Evolutionary conservation across 2,797 vertebrate genomes (phyloP).

Genomic region (Craterocephalus amniculus): DNA sequence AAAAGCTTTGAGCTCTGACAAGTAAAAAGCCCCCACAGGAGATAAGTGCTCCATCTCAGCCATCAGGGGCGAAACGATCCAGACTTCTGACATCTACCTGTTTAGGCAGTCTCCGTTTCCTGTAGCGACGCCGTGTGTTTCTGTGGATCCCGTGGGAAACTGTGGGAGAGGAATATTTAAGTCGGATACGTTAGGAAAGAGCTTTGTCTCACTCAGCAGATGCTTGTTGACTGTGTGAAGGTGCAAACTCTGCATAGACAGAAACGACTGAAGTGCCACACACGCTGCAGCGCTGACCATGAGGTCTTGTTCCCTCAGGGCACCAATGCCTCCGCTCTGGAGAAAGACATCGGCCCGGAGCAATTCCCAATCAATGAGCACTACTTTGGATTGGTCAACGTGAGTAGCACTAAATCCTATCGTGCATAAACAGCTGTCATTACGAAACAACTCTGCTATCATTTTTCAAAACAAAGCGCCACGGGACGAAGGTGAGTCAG

Average conservation of each 20-base stretch:
- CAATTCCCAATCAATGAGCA: constrained; percentile 90
- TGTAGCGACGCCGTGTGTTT: constrained; percentile 8
- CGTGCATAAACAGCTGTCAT: constrained; percentile 33
- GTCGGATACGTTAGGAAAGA: constrained; percentile 12
- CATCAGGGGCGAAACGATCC: constrained; percentile 46
- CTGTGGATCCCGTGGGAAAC: constrained; percentile 14
- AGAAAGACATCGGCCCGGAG: constrained; percentile 91
- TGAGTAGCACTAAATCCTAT: constrained; percentile 74
- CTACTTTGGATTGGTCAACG: constrained; percentile 90
- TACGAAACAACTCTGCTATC: constrained; percentile 50
- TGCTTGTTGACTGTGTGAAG: background rate
- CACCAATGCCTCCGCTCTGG: constrained; percentile 92
- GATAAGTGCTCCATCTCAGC: constrained; percentile 58
- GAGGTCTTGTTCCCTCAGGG: constrained; percentile 71
- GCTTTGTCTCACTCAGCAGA: background rate
- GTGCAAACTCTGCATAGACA: background rate
- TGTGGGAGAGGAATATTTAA: background rate
- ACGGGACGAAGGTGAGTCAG: constrained; percentile 41
- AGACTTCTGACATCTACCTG: constrained; percentile 44
- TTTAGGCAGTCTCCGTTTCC: constrained; percentile 41
- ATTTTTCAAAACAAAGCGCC: constrained; percentile 60
- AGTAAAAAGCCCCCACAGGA: constrained; percentile 52
- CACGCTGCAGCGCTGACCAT: background rate
- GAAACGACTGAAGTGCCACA: background rate
- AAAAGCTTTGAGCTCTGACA: constrained; percentile 59